A percentile compares a stretch with the other conserved stretches of the same genome.
Evolutionary conservation across 2,113 vertebrate species (phyloP).

Genomic region (Bubo scandiacus): DNA sequence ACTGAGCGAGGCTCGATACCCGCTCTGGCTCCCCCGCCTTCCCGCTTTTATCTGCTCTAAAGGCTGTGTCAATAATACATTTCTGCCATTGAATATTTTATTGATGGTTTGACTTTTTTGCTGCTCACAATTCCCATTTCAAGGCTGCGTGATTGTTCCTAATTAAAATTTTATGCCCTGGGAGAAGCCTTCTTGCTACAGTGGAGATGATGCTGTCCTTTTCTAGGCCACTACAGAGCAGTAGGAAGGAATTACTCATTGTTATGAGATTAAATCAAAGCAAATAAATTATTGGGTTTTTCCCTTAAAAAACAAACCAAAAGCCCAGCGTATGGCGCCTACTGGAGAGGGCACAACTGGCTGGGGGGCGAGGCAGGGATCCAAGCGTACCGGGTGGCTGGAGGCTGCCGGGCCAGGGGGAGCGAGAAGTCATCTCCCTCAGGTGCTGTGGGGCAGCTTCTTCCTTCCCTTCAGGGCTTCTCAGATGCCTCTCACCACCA

Average conservation of each 20-base stretch:
- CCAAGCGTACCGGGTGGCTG: neutral
- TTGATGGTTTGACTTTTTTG: slow-evolving; percentile 66
- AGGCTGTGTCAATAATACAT: slow-evolving; percentile 66
- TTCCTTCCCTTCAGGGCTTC: neutral
- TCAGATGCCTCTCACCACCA: neutral
- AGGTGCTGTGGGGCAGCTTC: neutral
- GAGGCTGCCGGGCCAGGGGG: neutral
- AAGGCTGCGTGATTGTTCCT: slow-evolving; percentile 67
- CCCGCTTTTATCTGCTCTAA: slow-evolving; percentile 6
- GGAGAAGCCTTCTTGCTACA: slow-evolving; percentile 58
- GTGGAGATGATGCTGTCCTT: slow-evolving; percentile 53
- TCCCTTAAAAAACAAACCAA: neutral
- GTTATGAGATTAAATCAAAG: slow-evolving; percentile 53
- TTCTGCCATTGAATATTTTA: slow-evolving; percentile 72
- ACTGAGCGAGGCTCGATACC: neutral
- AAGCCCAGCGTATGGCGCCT: neutral
- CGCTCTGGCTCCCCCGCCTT: neutral
- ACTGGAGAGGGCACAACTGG: neutral
- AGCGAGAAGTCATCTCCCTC: rapidly evolving
- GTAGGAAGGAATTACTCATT: slow-evolving; percentile 46
- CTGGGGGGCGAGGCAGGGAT: neutral
- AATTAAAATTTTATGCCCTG: slow-evolving; percentile 72
- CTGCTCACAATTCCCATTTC: slow-evolving; percentile 63
- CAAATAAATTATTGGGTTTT: slow-evolving; percentile 23
- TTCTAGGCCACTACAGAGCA: slow-evolving; percentile 51